These are phyloP conservation scores for Coregonus clupeaformis DNA, from an alignment of 2,113 vertebrate genomes.

Conservation along the genomic window DNA sequence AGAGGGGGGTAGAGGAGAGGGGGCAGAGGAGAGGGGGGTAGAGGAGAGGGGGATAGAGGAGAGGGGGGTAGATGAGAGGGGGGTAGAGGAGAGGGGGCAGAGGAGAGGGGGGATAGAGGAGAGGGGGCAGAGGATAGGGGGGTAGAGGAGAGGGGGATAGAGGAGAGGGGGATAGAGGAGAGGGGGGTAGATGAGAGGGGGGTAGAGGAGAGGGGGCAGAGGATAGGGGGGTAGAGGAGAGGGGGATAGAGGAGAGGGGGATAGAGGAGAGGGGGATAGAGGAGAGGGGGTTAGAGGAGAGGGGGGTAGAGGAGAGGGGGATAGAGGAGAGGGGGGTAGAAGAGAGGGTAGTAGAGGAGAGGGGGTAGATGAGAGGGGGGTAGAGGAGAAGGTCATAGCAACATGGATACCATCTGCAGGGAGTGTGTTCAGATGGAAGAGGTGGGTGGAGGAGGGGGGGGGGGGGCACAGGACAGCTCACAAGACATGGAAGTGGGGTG, in stretches of 20 bases:
- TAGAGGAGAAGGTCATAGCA: neutral
- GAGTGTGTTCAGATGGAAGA: conserved; percentile 39
- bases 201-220: neutral
- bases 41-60: neutral
- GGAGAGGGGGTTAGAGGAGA: too few relatives aligned
- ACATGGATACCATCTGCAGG: conserved; percentile 24
- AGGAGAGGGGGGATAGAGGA: neutral
- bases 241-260: neutral
- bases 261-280: neutral
- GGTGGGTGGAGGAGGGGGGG: conserved; percentile 26
- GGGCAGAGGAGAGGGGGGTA: neutral
- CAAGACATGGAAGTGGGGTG: conserved; percentile 38
- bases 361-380: neutral
- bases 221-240: neutral
- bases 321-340: neutral
- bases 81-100: neutral
- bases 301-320: neutral
- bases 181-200: neutral
- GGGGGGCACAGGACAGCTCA: conserved; percentile 50
- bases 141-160: neutral
- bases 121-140: neutral
- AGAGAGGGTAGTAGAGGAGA: too few relatives aligned
- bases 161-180: neutral
- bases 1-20: neutral
- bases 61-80: too few relatives aligned